Conservation (phyloP, 2,797 vertebrate genomes). For the Xyrichtys novacula region DNA sequence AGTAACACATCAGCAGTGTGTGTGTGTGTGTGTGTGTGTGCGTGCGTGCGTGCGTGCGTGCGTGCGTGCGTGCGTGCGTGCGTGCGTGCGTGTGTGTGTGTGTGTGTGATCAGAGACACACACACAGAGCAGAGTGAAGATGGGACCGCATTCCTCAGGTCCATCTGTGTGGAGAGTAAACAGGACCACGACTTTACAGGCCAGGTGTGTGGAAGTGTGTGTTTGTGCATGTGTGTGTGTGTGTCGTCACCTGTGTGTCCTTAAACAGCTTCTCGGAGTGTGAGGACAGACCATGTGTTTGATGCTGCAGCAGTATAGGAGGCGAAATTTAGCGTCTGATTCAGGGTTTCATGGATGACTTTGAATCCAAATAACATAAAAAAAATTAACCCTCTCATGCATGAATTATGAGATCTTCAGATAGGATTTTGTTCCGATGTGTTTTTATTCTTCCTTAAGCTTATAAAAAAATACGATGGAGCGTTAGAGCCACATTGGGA, state of each 20-base stretch:
- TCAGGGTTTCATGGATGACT: not conserved
- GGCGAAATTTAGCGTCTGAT: too few species aligned
- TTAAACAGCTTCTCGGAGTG: not conserved
- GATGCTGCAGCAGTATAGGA: not conserved
- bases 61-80: not conserved
- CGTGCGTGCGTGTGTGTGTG: constrained; percentile 4
- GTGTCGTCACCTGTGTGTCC: constrained; percentile 14
- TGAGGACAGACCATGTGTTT: not conserved
- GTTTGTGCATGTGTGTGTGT: constrained; percentile 11
- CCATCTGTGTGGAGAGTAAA: constrained; percentile 60
- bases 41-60: not conserved
- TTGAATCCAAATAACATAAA: too few species aligned
- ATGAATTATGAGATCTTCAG: too few species aligned
- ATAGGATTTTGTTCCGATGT: too few species aligned
- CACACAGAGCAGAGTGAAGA: not conserved
- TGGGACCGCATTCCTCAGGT: constrained; percentile 36
- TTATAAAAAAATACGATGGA: too few species aligned
- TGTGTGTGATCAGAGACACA: not conserved
- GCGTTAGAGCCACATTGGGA: too few species aligned
- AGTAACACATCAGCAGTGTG: not conserved
- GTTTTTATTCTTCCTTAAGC: too few species aligned
- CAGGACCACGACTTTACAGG: constrained; percentile 33
- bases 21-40: not conserved
- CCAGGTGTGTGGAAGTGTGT: constrained; percentile 52
- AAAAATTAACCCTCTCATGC: too few species aligned